Evolutionary conservation across 1,140 invertebrate species (phyloP).

Genomic region (Scylla paramamosain): DNA sequence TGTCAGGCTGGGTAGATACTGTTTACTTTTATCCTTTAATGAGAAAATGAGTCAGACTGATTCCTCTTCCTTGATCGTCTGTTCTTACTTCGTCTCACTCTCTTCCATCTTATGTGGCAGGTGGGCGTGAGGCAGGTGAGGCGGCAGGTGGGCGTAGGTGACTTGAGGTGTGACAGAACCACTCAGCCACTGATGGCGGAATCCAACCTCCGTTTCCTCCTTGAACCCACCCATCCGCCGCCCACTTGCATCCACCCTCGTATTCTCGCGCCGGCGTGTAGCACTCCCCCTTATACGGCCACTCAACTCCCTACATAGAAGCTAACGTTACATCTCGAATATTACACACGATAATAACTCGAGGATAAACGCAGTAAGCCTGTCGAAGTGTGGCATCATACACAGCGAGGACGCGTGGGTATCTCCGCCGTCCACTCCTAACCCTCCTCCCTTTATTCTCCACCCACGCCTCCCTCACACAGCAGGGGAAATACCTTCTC

Average conservation of each 20-base stretch:
- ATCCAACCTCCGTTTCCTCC: background rate
- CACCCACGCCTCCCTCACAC: background rate
- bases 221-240: constrained; percentile 13
- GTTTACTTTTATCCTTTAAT: too few relatives aligned
- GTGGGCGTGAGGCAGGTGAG: background rate
- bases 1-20: background rate
- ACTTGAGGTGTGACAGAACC: constrained; percentile 26
- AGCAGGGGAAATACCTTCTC: background rate
- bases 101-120: background rate
- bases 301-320: background rate
- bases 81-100: background rate
- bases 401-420: background rate
- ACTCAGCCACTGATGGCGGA: constrained; percentile 31
- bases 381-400: constrained; percentile 21
- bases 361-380: background rate
- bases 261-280: background rate
- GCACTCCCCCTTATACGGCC: background rate
- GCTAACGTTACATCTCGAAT: background rate
- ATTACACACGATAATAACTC: constrained; percentile 19
- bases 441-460: background rate
- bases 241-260: background rate
- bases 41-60: background rate
- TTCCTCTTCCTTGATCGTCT: background rate
- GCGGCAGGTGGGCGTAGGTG: background rate
- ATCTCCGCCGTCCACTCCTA: background rate